These are phyloP conservation scores for Myopa tessellatipennis DNA, from an alignment of 2,888 invertebrate genomes.

Conservation along the genomic window DNA sequence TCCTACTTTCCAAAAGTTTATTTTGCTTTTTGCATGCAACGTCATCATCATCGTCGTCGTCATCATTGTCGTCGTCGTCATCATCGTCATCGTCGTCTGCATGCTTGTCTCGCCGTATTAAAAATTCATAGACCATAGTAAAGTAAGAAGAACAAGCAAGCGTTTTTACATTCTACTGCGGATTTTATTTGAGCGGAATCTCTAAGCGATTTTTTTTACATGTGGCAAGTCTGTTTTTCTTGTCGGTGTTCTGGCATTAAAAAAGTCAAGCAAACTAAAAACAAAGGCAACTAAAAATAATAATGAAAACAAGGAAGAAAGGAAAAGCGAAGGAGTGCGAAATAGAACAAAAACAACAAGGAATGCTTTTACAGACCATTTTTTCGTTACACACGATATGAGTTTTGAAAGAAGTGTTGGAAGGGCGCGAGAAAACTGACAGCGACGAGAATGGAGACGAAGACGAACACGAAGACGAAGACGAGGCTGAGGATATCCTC, in stretches of 20 bases:
- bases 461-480: neutral
- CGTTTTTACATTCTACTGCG: conserved; percentile 55
- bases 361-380: neutral
- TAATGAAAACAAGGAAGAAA: neutral
- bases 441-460: neutral
- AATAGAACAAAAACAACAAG: neutral
- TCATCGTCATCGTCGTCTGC: neutral
- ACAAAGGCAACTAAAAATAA: no score
- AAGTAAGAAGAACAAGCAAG: conserved; percentile 32
- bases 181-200: conserved; percentile 36
- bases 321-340: neutral
- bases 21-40: neutral
- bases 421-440: no score
- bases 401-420: no score
- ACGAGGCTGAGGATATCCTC: neutral
- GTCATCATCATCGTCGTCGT: neutral
- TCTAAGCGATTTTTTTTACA: neutral
- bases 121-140: conserved; percentile 63
- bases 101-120: conserved; percentile 53
- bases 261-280: no score
- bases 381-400: no score
- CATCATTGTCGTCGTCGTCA: no score
- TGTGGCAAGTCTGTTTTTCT: conserved; percentile 5
- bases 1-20: neutral
- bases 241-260: neutral